A percentile compares a stretch with the other conserved stretches of the same genome.
Conservation (phyloP, 2,888 invertebrate genomes). For the Herminia tarsipennalis region DNA sequence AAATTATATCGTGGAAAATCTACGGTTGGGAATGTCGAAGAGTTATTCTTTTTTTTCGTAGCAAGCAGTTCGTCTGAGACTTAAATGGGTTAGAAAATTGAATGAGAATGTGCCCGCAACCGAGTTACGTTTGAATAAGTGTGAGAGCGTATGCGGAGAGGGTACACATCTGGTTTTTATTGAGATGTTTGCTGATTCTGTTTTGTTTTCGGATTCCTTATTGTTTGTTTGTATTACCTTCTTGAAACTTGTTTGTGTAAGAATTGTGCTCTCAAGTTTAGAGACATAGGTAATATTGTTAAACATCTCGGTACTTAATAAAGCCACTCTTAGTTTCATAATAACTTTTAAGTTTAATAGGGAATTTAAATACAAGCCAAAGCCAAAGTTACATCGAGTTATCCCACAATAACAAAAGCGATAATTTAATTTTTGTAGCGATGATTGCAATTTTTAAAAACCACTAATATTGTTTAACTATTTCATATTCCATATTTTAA, state of each 20-base stretch:
- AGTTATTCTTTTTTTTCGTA: conserved; percentile 66
- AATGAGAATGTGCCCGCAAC: conserved; percentile 73
- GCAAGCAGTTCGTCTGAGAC: conserved; percentile 78
- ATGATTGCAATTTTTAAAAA: too few species aligned
- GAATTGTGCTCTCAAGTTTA: not conserved
- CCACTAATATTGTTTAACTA: too few species aligned
- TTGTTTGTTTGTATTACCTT: conserved; percentile 35
- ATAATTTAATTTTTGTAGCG: too few species aligned
- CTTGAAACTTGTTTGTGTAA: conserved; percentile 1
- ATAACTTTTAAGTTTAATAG: too few species aligned
- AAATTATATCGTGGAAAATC: conserved; percentile 82
- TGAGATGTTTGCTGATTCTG: conserved; percentile 54
- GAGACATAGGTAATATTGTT: not conserved
- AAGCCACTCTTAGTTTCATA: too few species aligned
- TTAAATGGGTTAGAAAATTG: conserved; percentile 86
- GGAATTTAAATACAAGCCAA: too few species aligned
- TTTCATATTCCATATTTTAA: too few species aligned
- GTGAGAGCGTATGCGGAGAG: conserved; percentile 67
- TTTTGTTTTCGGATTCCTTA: conserved; percentile 46
- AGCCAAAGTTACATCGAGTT: too few species aligned
- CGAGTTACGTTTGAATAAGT: conserved; percentile 76
- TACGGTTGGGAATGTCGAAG: conserved; percentile 66
- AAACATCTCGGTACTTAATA: too few species aligned
- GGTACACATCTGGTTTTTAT: conserved; percentile 68
- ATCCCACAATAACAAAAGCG: too few species aligned